Percentiles rank a stretch among this genome's conserved stretches.
These are phyloP conservation scores for Athalia cordata DNA, from an alignment of 2,888 invertebrate genomes.

Conservation along the genomic window DNA sequence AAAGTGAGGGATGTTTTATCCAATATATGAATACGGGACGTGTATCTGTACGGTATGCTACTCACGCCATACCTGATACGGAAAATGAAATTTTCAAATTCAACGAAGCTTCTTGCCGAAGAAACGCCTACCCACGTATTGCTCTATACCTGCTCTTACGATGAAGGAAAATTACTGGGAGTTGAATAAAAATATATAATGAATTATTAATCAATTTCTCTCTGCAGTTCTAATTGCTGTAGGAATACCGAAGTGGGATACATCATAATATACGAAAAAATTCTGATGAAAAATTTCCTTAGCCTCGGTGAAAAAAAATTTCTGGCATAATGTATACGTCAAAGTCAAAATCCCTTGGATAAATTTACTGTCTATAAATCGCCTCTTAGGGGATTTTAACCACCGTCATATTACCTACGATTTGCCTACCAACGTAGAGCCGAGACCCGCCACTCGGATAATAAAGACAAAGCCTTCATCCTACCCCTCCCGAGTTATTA, in stretches of 20 bases:
- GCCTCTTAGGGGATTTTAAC: slow-evolving; percentile 25
- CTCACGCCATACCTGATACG: slow-evolving; percentile 10
- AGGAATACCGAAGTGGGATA: neutral
- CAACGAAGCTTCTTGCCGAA: slow-evolving; percentile 16
- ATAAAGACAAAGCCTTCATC: slow-evolving; percentile 38
- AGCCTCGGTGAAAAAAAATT: slow-evolving; percentile 1
- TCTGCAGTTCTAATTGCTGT: neutral
- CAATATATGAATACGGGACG: slow-evolving; percentile 14
- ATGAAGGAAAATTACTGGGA: too few relatives aligned
- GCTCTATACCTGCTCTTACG: too few relatives aligned
- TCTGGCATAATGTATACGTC: neutral
- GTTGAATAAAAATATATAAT: neutral
- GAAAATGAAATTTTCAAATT: slow-evolving; percentile 28
- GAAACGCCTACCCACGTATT: too few relatives aligned
- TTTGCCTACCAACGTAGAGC: slow-evolving; percentile 1
- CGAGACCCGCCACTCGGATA: neutral
- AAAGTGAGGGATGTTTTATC: slow-evolving; percentile 24
- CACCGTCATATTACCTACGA: slow-evolving; percentile 13
- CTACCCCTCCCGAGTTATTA: slow-evolving; percentile 5
- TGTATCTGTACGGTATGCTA: neutral
- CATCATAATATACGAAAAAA: neutral
- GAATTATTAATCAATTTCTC: slow-evolving; percentile 11
- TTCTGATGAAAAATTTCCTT: slow-evolving; percentile 1
- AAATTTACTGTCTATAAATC: slow-evolving; percentile 8
- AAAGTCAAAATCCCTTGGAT: slow-evolving; percentile 7